Evolutionary conservation across 1,140 invertebrate species (phyloP), one percentile per base, ranked within the genome.

Genomic region (Drosophila quadrilineata): DNA sequence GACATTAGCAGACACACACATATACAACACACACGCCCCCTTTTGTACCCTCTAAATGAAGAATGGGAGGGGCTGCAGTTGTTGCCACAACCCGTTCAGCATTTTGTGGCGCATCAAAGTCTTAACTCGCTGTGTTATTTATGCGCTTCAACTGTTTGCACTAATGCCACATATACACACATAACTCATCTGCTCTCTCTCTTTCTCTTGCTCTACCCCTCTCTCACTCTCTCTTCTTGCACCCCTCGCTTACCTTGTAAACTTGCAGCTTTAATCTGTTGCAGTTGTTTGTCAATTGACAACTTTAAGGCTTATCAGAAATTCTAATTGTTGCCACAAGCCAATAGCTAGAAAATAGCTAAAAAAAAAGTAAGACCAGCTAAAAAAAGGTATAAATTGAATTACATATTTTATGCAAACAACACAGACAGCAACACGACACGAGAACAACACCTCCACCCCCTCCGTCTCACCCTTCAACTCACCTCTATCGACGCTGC

Each of bases 121-220:
- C 74, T 77, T 77, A 56, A 35, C 35, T 22, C 33, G 26, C 26
- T 49, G 26, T 62, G 65, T 79, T 79, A 80, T 79, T 79, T 79
- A 79, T 79, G 75, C 75, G 75, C 80, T n/a, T n/a, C n/a, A n/a
- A n/a, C 75, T 79, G 75, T 75, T 71, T 71, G 60, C 71, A 80
- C 75, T 79, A 79, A 80, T 80, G 80, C 75, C 74, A 12, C 31
- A 56, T 40, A 40, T 28, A 36, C 43, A 58, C 35, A 48, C 45
- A 69, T 21, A 65, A 40, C 19, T 16, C 21, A 36, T n/a, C 29
- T n/a, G n/a, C n/a, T n/a, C n/a, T n/a, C n/a, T n/a, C n/a, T n/a
- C n/a, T n/a, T n/a, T n/a, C n/a, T n/a, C n/a, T n/a, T n/a, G n/a
- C n/a, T n/a, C n/a, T n/a, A n/a, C n/a, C n/a, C n/a, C n/a, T n/a